Evolutionary conservation across 2,797 vertebrate species (phyloP), one percentile per base, ranked within the genome.

Genomic region (Gouania willdenowi): DNA sequence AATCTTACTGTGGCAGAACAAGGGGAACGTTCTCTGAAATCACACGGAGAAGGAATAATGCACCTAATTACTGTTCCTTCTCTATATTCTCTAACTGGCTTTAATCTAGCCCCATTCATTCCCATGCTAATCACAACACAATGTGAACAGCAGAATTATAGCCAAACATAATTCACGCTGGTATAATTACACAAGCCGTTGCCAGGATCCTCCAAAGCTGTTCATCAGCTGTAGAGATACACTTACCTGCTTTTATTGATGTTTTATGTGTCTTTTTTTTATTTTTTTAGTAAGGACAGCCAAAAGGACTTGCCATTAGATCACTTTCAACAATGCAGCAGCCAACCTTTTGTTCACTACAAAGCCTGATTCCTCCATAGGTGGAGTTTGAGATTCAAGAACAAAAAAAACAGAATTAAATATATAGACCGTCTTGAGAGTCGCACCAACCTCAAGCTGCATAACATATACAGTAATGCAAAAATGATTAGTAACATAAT

Each of bases 21-120:
- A 79, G 67, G 68, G n/a, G 71, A 31, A 41, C 71, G 71, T 81
- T 83, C 72, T 85, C 68, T 17, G 47, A 71, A n/a, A 71, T 66
- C 71, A 80, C 83, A 81, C 66, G 66, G 70, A 74, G 63, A 76
- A 66, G 48, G 61, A 82, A 85, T 76, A 65, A 75, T 77, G 74
- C 64, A 71, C 85, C 79, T 87, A 87, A 89, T 88, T 88, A 77
- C 59, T 77, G 67, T 71, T 69, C 50, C 54, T 66, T 55, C 34
- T 40, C 70, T 75, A 41, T 68, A 71, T 71, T 81, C 67, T 79
- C 53, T 46, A 43, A 68, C 64, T 55, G 62, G 59, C 69, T 82
- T 79, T 86, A 86, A 87, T 88, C 84, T 85, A 71, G 49, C 68
- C 65, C 66, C 81, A 81, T 86, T 83, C 81, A 79, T 65, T 64